A percentile compares a stretch with the other conserved stretches of the same genome.
These are phyloP conservation scores for Melanotaenia parkinsoni DNA, from an alignment of 2,797 vertebrate genomes.

Conservation along the genomic window DNA sequence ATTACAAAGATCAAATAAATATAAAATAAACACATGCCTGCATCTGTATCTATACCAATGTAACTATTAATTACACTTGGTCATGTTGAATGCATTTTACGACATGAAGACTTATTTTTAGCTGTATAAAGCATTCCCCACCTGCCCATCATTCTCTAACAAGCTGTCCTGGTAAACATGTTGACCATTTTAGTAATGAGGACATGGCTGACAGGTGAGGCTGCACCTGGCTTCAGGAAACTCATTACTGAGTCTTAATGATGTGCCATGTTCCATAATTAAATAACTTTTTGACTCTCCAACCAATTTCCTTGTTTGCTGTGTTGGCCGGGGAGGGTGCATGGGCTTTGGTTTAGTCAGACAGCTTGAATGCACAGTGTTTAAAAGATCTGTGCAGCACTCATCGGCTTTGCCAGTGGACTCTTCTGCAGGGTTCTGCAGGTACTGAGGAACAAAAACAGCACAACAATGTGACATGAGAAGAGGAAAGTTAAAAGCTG, in stretches of 20 bases:
- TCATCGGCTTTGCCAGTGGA: conserved; percentile 30
- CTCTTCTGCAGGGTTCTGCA: conserved; percentile 37
- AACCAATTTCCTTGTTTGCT: conserved; percentile 52
- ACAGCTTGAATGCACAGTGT: conserved; percentile 52
- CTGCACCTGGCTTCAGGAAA: conserved; percentile 61
- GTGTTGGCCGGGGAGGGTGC: conserved; percentile 28
- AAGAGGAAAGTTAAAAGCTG: not conserved
- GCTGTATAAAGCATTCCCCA: conserved; percentile 37
- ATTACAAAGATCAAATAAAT: not conserved
- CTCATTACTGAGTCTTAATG: conserved; percentile 72
- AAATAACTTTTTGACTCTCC: conserved; percentile 55
- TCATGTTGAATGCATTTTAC: conserved; percentile 20
- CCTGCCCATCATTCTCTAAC: conserved; percentile 67
- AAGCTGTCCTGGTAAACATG: conserved; percentile 59
- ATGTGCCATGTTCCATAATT: conserved; percentile 67
- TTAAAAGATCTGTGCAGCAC: conserved; percentile 42
- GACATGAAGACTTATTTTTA: conserved; percentile 38
- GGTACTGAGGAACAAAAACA: conserved; percentile 5
- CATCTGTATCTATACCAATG: not conserved
- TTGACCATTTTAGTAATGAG: conserved; percentile 71
- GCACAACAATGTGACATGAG: conserved; percentile 29
- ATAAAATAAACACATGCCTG: not conserved
- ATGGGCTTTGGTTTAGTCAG: conserved; percentile 59
- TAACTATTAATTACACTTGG: conserved; percentile 5
- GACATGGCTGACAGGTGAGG: conserved; percentile 68